A percentile compares a stretch with the other conserved stretches of the same genome.
Evolutionary conservation across 2,797 vertebrate genomes (phyloP).

Genomic region (Sebastes iracundus): DNA sequence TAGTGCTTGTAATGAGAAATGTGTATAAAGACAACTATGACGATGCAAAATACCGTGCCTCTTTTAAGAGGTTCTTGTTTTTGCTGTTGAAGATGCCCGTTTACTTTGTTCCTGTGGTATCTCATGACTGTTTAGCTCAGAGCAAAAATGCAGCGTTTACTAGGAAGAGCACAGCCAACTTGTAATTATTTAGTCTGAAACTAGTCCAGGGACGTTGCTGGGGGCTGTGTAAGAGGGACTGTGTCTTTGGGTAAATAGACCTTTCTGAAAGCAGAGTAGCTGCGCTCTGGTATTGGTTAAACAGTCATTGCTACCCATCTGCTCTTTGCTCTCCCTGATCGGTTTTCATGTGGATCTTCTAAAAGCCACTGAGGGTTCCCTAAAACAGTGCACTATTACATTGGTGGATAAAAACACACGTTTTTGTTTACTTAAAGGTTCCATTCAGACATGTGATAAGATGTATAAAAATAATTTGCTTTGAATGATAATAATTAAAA

Average conservation of each 20-base stretch:
- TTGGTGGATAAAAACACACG: neutral
- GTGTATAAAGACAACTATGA: neutral
- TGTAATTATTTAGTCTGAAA: slow-evolving; percentile 14
- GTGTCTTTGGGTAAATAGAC: slow-evolving; percentile 1
- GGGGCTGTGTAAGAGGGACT: neutral
- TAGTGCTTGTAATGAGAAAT: neutral
- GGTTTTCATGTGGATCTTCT: neutral
- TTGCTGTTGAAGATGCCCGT: neutral
- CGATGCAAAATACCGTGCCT: no score
- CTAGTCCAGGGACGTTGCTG: slow-evolving; percentile 4
- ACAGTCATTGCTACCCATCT: slow-evolving; percentile 10
- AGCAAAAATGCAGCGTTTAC: neutral
- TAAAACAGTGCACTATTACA: neutral
- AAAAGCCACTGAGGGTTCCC: neutral
- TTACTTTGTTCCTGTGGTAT: neutral
- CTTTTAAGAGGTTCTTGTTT: neutral
- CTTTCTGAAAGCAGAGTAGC: slow-evolving; percentile 1
- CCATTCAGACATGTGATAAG: neutral
- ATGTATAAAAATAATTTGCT: no score
- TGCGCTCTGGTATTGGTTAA: slow-evolving; percentile 20
- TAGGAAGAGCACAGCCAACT: neutral
- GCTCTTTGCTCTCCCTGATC: neutral
- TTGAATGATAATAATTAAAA: no score
- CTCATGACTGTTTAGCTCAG: neutral
- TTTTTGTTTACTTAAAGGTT: neutral